phyloP scores from a whole-genome alignment of 2,113 vertebrate species.

The Lota lota region DNA sequence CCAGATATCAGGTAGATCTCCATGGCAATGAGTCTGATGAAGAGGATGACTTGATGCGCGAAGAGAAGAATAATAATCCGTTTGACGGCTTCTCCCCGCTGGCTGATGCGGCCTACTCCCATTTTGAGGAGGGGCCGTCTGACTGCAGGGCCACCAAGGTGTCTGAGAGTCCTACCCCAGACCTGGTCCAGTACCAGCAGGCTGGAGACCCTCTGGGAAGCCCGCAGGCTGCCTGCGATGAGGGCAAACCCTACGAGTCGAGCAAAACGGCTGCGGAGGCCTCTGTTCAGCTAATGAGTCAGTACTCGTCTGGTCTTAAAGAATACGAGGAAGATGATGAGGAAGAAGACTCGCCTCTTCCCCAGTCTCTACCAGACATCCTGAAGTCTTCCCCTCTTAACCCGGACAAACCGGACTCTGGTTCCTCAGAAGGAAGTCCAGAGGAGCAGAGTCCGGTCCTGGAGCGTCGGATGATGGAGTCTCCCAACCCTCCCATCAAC shows the following conservation, averaged over 20 bases:
- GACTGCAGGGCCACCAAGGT: conserved; percentile 68
- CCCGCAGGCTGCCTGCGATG: conserved; percentile 71
- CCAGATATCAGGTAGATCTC: conserved; percentile 53
- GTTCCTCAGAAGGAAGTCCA: conserved; percentile 72
- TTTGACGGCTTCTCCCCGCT: conserved; percentile 68
- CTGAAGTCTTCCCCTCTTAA: conserved; percentile 89
- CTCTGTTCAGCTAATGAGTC: conserved; percentile 72
- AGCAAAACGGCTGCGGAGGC: conserved; percentile 75
- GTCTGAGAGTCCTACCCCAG: conserved; percentile 90
- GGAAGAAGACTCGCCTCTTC: conserved; percentile 73
- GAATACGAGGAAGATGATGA: conserved; percentile 41
- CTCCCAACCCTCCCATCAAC: conserved; percentile 74
- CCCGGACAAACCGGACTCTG: conserved; percentile 73
- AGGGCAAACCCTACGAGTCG: conserved; percentile 79
- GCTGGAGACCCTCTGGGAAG: conserved; percentile 80
- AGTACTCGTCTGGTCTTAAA: conserved; percentile 76
- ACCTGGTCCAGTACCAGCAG: conserved; percentile 89
- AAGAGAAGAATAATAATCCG: conserved; percentile 69
- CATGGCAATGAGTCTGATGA: conserved; percentile 62
- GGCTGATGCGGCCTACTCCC: conserved; percentile 58
- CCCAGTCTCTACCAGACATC: conserved; percentile 87
- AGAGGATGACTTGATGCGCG: conserved; percentile 68
- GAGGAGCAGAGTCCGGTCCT: conserved; percentile 72
- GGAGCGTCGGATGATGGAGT: conserved; percentile 68
- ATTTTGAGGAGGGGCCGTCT: conserved; percentile 64